These are phyloP conservation scores for Spheniscus mendiculus DNA, from an alignment of 2,113 vertebrate genomes.

Conservation along the genomic window DNA sequence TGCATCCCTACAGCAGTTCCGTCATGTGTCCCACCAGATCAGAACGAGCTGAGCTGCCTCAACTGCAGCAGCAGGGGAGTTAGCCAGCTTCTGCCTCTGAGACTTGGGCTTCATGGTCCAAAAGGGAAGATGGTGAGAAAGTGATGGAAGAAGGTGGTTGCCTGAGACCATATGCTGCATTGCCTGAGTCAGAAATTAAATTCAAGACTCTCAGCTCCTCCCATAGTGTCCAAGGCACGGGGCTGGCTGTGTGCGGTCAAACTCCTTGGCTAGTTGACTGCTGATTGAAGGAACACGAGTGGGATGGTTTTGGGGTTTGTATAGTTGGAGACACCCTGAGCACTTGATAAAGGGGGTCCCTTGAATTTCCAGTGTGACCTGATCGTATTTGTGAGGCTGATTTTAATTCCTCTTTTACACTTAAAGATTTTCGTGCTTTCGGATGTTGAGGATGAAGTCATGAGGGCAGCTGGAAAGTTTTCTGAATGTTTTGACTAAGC, in stretches of 20 bases:
- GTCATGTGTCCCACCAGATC: fast-evolving
- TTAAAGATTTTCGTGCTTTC: background rate
- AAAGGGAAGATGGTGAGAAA: background rate
- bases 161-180: background rate
- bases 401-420: background rate
- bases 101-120: background rate
- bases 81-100: background rate
- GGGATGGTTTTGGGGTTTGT: background rate
- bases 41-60: background rate
- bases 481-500: background rate
- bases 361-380: background rate
- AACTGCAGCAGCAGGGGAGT: too few species aligned
- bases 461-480: background rate
- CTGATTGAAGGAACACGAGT: background rate
- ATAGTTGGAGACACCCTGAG: background rate
- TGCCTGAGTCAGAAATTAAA: background rate
- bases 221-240: background rate
- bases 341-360: background rate
- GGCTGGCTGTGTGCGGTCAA: background rate
- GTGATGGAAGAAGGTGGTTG: background rate
- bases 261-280: background rate
- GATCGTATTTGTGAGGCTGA: background rate
- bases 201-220: background rate
- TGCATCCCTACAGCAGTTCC: background rate
- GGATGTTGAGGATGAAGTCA: background rate